phyloP scores from a whole-genome alignment of 37 sponge, comb jelly and placozoan species.

The Crambe crambe region DNA sequence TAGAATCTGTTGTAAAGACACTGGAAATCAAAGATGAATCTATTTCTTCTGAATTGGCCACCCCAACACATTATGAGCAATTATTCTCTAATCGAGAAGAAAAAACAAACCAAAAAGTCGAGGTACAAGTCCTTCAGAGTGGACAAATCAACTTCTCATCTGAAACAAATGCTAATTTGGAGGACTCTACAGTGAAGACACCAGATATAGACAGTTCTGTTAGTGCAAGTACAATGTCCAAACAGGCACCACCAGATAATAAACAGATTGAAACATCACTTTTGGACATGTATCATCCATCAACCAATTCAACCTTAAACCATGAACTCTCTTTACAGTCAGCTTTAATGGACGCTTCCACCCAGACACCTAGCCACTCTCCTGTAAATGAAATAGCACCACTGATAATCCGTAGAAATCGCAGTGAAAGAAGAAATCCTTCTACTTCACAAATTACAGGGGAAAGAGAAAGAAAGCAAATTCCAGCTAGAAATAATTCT shows the following conservation, averaged over 20 bases:
- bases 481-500: background rate
- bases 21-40: constrained; percentile 37
- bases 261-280: too few species aligned
- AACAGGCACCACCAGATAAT: too few species aligned
- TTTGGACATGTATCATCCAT: too few species aligned
- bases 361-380: background rate
- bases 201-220: background rate
- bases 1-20: constrained; percentile 32
- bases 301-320: too few species aligned
- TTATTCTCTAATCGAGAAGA: background rate
- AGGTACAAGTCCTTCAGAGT: constrained; percentile 22
- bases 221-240: too few species aligned
- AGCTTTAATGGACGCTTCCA: background rate
- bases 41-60: background rate
- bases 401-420: constrained; percentile 5
- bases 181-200: too few species aligned
- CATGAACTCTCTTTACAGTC: too few species aligned
- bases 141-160: constrained; percentile 11
- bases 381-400: background rate
- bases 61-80: background rate
- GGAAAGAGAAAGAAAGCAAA: too few species aligned
- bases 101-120: constrained; percentile 5
- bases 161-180: background rate
- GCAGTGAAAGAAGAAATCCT: too few species aligned
- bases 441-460: too few species aligned